Evolutionary conservation across 1,140 invertebrate genomes (phyloP), one percentile per base, ranked within the genome.

Genomic region (Arion vulgaris): DNA sequence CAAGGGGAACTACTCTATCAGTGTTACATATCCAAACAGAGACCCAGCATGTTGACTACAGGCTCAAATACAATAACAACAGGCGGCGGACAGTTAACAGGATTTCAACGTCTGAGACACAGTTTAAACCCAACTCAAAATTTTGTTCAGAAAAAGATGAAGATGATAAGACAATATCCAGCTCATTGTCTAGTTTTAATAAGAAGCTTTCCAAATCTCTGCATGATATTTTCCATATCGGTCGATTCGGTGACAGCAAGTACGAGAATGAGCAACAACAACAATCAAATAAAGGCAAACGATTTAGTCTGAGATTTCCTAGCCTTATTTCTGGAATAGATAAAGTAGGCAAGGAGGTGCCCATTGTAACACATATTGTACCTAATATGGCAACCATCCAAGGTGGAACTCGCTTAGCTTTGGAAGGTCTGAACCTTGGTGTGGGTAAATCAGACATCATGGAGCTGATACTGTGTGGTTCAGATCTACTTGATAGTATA

Each of bases 1-100:
- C 82, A 87, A 62, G 91, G 91, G 32, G 89, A 91, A 72, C 83
- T 92, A 17, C 82, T 90, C 13, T 91, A 88, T 76, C 89, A 91
- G 84, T 89, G 87, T 45, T 91, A 88, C 79, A 85, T 92, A 11
- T 91, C 91, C 36, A 89, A 88, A 72, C 85, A 85, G 66, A 84
- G 86, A 36, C 80, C 86, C 13, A 57, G 82, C 2, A 71, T 62
- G 74, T 66, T 84, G 49, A 34, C 72, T 1, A 85, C 85, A 19
- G 82, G 78, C 38, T 76, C 76, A 11, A 72, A 81, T 26, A 83
- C 53, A 28, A 72, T 45, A 0, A 81, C 26, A 81, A 39, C 32
- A 1, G 76, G 73, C 19, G n/a, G n/a, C n/a, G 68, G 72, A 26
- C 81, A 84, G 28, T 80, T 86, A 19, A 87, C 86, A 45, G 88